Percentiles rank a stretch among this genome's conserved stretches.
Conservation (phyloP, 2,113 vertebrate genomes). For the Cyprinodon tularosa region DNA sequence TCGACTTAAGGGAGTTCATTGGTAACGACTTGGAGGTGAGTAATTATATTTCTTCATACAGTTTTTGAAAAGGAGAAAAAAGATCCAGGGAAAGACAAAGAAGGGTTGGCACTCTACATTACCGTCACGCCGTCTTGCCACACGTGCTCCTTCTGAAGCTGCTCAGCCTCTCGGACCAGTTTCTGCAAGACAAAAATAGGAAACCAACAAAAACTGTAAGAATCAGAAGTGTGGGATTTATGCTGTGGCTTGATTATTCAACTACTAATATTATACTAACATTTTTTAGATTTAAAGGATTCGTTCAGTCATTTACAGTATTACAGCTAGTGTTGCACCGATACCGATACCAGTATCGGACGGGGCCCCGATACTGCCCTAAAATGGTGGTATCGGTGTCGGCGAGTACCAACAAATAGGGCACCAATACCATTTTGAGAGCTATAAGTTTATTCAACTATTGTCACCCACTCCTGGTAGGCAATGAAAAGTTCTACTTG, state of each 20-base stretch:
- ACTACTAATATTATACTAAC: too few species aligned
- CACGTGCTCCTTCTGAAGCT: conserved; percentile 90
- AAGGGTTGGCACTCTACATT: conserved; percentile 72
- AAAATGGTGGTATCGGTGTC: too few species aligned
- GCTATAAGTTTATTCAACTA: too few species aligned
- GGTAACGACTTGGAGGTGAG: conserved; percentile 3
- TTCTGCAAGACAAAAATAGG: conserved; percentile 79
- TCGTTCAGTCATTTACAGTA: background rate
- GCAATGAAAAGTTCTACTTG: too few species aligned
- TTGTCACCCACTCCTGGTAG: too few species aligned
- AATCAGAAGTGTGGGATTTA: background rate
- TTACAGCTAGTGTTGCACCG: too few species aligned
- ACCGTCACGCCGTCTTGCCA: conserved; percentile 97
- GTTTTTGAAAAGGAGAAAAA: conserved; percentile 18
- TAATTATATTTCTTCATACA: conserved; percentile 29
- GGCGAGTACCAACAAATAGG: too few species aligned
- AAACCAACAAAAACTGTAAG: conserved; percentile 36
- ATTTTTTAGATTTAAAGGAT: background rate
- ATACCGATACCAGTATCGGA: too few species aligned
- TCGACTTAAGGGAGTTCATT: conserved; percentile 16
- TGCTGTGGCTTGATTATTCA: too few species aligned
- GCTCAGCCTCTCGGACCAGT: conserved; percentile 90
- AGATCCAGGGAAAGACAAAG: conserved; percentile 36
- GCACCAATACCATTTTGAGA: too few species aligned
- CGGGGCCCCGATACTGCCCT: too few species aligned